A percentile compares a stretch with the other conserved stretches of the same genome.
Evolutionary conservation across 2,113 vertebrate species (phyloP).

Genomic region (Passer montanus): DNA sequence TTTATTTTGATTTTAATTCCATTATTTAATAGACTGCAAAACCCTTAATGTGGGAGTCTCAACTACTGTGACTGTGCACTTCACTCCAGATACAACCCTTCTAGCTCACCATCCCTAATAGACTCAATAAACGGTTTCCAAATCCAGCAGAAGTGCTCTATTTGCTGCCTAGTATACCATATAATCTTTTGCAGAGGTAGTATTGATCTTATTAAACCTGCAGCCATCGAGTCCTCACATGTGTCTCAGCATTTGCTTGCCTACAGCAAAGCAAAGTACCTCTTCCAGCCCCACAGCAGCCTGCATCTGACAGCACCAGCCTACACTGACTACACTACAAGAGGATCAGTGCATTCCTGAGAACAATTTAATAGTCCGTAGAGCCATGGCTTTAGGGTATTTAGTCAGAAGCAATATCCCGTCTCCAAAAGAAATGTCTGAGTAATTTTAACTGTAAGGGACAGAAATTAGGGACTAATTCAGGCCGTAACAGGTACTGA

Average conservation of each 20-base stretch:
- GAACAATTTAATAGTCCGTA: not conserved
- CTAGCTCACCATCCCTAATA: slow-evolving; percentile 65
- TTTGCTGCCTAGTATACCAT: slow-evolving; percentile 81
- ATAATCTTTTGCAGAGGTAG: slow-evolving; percentile 77
- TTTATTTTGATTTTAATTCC: slow-evolving; percentile 36
- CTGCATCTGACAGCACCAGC: not conserved
- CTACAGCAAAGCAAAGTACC: slow-evolving; percentile 2
- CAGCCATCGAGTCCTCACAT: slow-evolving; percentile 52
- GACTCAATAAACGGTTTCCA: slow-evolving; percentile 74
- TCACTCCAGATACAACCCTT: slow-evolving; percentile 22
- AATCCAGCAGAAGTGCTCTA: slow-evolving; percentile 78
- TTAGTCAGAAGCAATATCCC: slow-evolving; percentile 23
- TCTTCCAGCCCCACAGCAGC: not conserved
- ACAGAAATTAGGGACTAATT: slow-evolving; percentile 52
- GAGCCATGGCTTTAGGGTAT: not conserved
- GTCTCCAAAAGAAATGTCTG: not conserved
- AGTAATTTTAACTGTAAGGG: slow-evolving; percentile 30
- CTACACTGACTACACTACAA: not conserved
- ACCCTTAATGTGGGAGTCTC: not conserved
- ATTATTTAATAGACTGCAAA: slow-evolving; percentile 39
- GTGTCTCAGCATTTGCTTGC: slow-evolving; percentile 32
- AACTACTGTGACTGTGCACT: not conserved
- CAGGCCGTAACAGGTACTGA: slow-evolving; percentile 13
- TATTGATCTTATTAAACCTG: slow-evolving; percentile 79
- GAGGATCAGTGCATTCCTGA: not conserved